Evolutionary conservation across 2,113 vertebrate species (phyloP).

Genomic region (Sebastes schlegelii): DNA sequence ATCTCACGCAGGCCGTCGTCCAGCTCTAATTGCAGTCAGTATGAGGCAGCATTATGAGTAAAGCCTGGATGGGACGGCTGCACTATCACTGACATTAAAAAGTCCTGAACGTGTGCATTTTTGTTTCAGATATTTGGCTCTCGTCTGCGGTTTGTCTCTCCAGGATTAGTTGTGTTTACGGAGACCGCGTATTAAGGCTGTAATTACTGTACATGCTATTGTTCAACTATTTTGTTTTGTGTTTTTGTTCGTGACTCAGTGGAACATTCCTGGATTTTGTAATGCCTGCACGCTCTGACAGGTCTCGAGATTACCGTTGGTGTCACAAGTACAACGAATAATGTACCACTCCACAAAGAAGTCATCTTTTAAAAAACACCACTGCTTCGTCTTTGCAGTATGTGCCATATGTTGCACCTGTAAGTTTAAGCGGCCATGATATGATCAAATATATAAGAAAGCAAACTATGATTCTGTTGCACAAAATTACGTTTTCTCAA

Average conservation of each 20-base stretch:
- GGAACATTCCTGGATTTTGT: conserved; percentile 58
- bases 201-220: conserved; percentile 55
- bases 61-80: conserved; percentile 4
- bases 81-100: conserved; percentile 16
- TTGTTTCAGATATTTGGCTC: conserved; percentile 7
- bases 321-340: conserved; percentile 5
- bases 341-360: conserved; percentile 2
- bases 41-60: conserved; percentile 23
- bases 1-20: conserved; percentile 17
- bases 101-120: conserved; percentile 25
- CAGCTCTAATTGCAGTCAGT: conserved; percentile 37
- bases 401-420: conserved; percentile 21
- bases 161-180: conserved; percentile 48
- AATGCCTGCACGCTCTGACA: conserved; percentile 46
- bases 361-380: neutral
- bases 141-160: conserved; percentile 17
- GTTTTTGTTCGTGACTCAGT: conserved; percentile 58
- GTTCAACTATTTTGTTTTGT: conserved; percentile 62
- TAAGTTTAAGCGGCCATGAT: neutral
- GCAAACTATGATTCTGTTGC: neutral
- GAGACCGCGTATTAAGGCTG: conserved; percentile 36
- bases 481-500: neutral
- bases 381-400: neutral
- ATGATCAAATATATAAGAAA: neutral
- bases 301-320: conserved; percentile 6